Evolutionary conservation across 2,113 vertebrate species (phyloP).

Genomic region (Nothocercus julius): DNA sequence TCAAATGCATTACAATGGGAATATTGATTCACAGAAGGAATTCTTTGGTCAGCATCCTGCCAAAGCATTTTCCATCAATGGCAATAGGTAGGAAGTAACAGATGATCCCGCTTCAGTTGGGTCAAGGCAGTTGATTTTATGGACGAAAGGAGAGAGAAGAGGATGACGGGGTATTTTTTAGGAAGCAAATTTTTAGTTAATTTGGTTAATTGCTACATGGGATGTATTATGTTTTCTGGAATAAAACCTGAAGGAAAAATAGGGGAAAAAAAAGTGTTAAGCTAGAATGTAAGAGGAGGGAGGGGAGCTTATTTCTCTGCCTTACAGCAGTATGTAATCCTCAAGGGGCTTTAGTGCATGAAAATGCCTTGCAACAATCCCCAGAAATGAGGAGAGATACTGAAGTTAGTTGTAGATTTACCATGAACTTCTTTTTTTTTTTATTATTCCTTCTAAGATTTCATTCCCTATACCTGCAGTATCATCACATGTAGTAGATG

Average conservation of each 20-base stretch:
- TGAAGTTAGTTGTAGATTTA: neutral
- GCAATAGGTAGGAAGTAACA: neutral
- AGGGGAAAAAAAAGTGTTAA: neutral
- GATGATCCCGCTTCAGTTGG: neutral
- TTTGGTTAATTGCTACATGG: too few species aligned
- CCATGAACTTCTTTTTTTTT: neutral
- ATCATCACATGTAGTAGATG: neutral
- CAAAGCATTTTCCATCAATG: neutral
- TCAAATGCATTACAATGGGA: neutral
- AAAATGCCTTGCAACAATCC: neutral
- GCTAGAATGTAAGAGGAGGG: too few species aligned
- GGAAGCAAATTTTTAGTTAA: neutral
- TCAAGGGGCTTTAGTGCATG: neutral
- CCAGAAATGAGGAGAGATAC: neutral
- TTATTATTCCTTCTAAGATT: neutral
- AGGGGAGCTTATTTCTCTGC: neutral
- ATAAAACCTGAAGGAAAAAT: neutral
- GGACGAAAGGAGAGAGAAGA: neutral
- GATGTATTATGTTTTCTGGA: neutral
- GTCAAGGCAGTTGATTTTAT: neutral
- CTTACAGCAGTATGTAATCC: neutral
- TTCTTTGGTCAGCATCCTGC: neutral
- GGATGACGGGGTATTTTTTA: neutral
- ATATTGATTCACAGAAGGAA: neutral
- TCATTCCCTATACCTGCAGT: neutral